A percentile compares a stretch with the other conserved stretches of the same genome.
These are phyloP conservation scores for Trachops cirrhosus DNA, from an alignment of 2,797 vertebrate species.

Conservation along the genomic window DNA sequence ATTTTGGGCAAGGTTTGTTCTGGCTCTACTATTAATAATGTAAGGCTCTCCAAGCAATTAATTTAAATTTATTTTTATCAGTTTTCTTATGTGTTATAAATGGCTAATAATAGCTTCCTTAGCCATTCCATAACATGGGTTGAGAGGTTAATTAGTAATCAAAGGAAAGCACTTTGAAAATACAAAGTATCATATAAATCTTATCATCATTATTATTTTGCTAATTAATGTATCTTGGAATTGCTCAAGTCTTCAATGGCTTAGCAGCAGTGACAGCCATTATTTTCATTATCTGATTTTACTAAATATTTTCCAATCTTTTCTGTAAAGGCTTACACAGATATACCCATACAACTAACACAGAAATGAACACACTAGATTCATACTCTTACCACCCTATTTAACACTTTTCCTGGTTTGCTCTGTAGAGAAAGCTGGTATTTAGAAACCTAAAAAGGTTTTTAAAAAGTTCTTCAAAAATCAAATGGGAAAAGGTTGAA, in stretches of 20 bases:
- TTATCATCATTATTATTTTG: not conserved
- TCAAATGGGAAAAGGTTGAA: not conserved
- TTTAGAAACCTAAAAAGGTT: not conserved
- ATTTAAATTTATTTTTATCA: not conserved
- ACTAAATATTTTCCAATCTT: not conserved
- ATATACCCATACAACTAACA: not conserved
- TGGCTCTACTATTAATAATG: accelerated
- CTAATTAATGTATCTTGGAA: not conserved
- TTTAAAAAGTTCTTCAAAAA: not conserved
- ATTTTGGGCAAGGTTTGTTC: not conserved
- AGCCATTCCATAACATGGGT: not conserved
- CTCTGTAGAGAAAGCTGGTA: not conserved
- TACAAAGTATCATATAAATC: not conserved
- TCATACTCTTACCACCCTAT: not conserved
- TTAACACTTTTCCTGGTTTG: not conserved
- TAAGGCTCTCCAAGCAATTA: accelerated
- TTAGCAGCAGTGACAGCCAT: not conserved
- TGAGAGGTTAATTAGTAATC: not conserved
- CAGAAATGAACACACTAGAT: not conserved
- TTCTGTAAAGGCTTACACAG: not conserved
- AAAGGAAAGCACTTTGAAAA: not conserved
- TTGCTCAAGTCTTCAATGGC: not conserved
- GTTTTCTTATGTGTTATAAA: not conserved
- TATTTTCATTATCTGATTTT: not conserved
- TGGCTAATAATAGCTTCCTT: not conserved